A percentile compares a stretch with the other conserved stretches of the same genome.
These are phyloP conservation scores for Lethenteron camtschaticum DNA, from an alignment of 2,113 vertebrate species.

Conservation along the genomic window DNA sequence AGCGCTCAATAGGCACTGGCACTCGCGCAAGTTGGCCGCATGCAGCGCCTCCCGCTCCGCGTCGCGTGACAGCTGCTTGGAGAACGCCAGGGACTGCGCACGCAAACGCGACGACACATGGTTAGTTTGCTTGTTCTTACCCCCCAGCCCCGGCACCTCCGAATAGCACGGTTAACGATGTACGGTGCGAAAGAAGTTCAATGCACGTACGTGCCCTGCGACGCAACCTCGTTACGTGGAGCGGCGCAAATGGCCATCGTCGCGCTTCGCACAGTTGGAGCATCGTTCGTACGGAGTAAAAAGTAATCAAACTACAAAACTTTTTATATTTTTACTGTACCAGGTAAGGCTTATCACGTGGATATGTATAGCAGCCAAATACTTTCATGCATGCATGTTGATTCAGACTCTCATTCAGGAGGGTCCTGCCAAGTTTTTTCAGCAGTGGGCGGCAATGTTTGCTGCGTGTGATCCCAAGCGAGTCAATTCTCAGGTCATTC, in stretches of 20 bases:
- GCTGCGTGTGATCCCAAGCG: too few species aligned
- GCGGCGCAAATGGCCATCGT: neutral
- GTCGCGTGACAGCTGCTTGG: slow-evolving; percentile 48
- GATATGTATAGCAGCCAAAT: too few species aligned
- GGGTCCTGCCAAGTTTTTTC: too few species aligned
- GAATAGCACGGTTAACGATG: neutral
- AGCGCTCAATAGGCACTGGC: slow-evolving; percentile 28
- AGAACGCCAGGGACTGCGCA: slow-evolving; percentile 35
- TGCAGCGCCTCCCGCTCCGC: slow-evolving; percentile 42
- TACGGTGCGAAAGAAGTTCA: neutral
- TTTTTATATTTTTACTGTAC: too few species aligned
- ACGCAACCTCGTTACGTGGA: neutral
- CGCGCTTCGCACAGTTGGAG: too few species aligned
- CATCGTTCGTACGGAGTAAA: too few species aligned
- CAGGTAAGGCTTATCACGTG: too few species aligned
- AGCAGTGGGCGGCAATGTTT: too few species aligned
- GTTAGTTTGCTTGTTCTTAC: neutral
- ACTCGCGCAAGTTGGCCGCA: slow-evolving; percentile 35
- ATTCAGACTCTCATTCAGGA: too few species aligned
- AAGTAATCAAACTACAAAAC: too few species aligned
- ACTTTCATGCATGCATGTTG: too few species aligned
- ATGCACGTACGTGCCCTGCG: neutral
- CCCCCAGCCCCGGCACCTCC: neutral
- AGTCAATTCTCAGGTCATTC: too few species aligned
- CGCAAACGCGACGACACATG: neutral